These are phyloP conservation scores for Riptortus pedestris DNA, from an alignment of 1,140 invertebrate genomes.

Conservation along the genomic window DNA sequence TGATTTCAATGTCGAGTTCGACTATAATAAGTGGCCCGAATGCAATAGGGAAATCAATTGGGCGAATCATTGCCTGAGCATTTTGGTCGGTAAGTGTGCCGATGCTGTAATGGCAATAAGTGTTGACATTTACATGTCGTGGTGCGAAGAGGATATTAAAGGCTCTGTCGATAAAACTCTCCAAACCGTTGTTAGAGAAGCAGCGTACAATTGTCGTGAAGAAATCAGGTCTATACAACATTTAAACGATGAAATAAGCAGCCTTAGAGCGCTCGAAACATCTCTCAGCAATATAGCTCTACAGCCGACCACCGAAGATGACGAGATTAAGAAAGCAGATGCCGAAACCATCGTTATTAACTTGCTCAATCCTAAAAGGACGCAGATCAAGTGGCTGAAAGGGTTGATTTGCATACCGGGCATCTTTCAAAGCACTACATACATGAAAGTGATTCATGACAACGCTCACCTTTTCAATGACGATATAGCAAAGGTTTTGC, in stretches of 20 bases:
- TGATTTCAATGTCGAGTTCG: conserved; percentile 10
- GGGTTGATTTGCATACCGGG: background rate
- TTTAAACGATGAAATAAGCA: background rate
- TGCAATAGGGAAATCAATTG: conserved; percentile 16
- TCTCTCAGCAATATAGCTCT: conserved; percentile 10
- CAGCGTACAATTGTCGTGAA: conserved; percentile 16
- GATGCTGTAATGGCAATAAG: conserved; percentile 4
- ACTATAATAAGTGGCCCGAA: conserved; percentile 10
- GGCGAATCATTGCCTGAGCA: conserved; percentile 5
- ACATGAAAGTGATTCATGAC: conserved; percentile 9
- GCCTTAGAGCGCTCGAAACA: background rate
- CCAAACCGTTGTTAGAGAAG: conserved; percentile 12
- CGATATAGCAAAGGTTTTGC: background rate
- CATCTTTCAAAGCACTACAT: background rate
- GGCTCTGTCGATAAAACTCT: background rate
- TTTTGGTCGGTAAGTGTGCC: background rate
- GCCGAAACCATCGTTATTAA: conserved; percentile 14
- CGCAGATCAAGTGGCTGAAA: conserved; percentile 19
- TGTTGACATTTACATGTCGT: conserved; percentile 21
- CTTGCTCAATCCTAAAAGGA: conserved; percentile 6
- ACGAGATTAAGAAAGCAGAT: conserved; percentile 20
- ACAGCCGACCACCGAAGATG: conserved; percentile 17
- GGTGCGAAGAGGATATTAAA: conserved; percentile 18
- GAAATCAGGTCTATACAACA: background rate
- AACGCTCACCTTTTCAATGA: background rate